Base-by-base conservation (phyloP, 2,797 vertebrate genomes). In the Molossus molossus region DNA sequence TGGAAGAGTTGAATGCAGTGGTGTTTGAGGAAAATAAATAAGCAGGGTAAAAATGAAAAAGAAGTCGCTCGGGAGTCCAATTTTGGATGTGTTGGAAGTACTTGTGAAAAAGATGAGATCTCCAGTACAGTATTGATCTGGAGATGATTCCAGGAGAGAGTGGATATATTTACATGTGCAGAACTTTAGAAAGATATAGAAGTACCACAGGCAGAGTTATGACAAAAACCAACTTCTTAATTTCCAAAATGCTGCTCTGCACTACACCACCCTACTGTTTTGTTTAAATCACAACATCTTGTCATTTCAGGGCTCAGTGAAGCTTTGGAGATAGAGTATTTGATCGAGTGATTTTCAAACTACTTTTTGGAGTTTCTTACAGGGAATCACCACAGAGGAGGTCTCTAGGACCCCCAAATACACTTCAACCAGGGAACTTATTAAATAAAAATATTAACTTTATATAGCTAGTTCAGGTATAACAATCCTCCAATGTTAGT, bases 311-410 rank as follows among this genome's bases (percentile, higher is more conserved):
- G 62, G 20, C 8, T 79, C 67, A 21, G 0, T 21, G n/a, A 91
- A 94, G 13, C 13, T 83, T 87, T 76, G 29, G 14, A 85, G 67
- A 64, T 69, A n/a, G 77, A 60, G 45, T 77, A 81, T 25, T 62
- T 89, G 64, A 11, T 55, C 53, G 65, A 93, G 18, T 60, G 33
- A 93, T 83, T 97, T 86, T 91, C 12, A 70, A 83, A 58, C 40
- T 86, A 57, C 18, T 65, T 77, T 82, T 58, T 53, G 21, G 67
- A 70, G 17, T 13, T 25, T 13, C 40, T 76, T 20, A 73, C 29
- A 87, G 48, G 9, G 18, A 83, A 23, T 60, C 37, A 62, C 11
- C 14, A 69, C 3, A 29, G 11, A 4, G 40, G 25, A 80, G 27
- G 29, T 15, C 18, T 80, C 27, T 70, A 73, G 48, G 37, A 88